A percentile compares a stretch with the other conserved stretches of the same genome.
phyloP scores from a whole-genome alignment of 2,797 vertebrate genomes.

The Phyllotis vaccarum region DNA sequence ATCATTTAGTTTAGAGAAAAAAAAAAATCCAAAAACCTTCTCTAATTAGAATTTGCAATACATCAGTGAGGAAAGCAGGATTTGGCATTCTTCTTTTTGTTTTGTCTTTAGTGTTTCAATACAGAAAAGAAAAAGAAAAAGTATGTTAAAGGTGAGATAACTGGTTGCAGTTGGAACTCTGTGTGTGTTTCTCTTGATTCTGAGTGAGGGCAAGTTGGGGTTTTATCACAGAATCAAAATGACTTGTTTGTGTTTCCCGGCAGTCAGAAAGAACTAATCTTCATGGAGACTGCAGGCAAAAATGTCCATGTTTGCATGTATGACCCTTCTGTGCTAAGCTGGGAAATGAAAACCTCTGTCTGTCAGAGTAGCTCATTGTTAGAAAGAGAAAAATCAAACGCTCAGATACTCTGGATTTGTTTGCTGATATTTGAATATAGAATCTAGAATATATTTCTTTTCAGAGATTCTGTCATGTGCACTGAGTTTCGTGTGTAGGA shows the following conservation, averaged over 20 bases:
- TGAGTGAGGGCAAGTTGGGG: neutral
- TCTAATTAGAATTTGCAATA: constrained; percentile 86
- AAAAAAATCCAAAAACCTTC: constrained; percentile 85
- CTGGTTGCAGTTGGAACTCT: constrained; percentile 50
- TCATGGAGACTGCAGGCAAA: constrained; percentile 33
- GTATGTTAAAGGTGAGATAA: constrained; percentile 64
- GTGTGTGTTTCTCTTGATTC: constrained; percentile 57
- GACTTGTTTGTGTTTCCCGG: neutral
- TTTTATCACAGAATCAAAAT: constrained; percentile 18
- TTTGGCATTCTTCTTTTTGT: constrained; percentile 73
- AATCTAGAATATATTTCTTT: constrained; percentile 4
- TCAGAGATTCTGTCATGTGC: constrained; percentile 46
- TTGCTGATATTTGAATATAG: constrained; percentile 53
- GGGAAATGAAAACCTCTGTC: constrained; percentile 61
- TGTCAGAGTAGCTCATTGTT: constrained; percentile 68
- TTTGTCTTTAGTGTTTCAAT: constrained; percentile 69
- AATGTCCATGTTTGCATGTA: constrained; percentile 57
- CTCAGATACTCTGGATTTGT: neutral
- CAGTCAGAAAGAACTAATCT: constrained; percentile 69
- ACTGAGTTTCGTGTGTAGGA: neutral
- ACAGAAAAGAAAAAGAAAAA: constrained; percentile 68
- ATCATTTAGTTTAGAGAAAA: constrained; percentile 86
- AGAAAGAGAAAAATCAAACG: constrained; percentile 53
- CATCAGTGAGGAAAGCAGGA: constrained; percentile 81
- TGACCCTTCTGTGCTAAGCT: constrained; percentile 9